phyloP scores from a whole-genome alignment of 2,888 invertebrate species.

The Andrena chrysosceles region DNA sequence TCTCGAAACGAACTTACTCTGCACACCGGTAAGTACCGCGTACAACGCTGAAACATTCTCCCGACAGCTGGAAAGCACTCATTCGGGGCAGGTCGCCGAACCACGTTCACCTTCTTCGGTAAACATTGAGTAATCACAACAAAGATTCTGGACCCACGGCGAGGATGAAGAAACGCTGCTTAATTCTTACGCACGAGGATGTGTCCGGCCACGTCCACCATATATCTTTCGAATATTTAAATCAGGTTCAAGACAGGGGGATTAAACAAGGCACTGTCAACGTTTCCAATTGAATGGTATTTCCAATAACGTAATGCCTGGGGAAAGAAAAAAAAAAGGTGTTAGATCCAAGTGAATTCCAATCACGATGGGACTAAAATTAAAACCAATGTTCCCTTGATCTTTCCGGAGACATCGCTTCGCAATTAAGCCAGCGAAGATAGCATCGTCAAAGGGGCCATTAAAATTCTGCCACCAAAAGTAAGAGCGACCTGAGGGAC shows the following conservation, averaged over 20 bases:
- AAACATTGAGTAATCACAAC: background rate
- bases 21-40: background rate
- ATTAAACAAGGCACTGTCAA: background rate
- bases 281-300: constrained; percentile 4
- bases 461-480: constrained; percentile 13
- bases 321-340: background rate
- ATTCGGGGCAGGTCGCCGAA: constrained; percentile 31
- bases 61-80: background rate
- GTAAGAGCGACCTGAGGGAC: background rate
- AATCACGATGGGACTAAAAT: background rate
- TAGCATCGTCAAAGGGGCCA: constrained; percentile 2
- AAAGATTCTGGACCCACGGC: background rate
- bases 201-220: no score
- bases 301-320: background rate
- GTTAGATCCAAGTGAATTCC: background rate
- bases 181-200: background rate
- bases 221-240: constrained; percentile 19
- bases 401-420: constrained; percentile 41
- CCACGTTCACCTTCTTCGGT: background rate
- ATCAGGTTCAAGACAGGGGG: background rate
- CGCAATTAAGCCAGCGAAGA: constrained; percentile 39
- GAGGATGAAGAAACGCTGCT: background rate
- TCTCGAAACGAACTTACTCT: constrained; percentile 57
- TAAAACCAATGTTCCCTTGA: background rate
- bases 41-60: constrained; percentile 3